phyloP scores from a whole-genome alignment of 1,140 invertebrate species.

The Rhagoletis pomonella region DNA sequence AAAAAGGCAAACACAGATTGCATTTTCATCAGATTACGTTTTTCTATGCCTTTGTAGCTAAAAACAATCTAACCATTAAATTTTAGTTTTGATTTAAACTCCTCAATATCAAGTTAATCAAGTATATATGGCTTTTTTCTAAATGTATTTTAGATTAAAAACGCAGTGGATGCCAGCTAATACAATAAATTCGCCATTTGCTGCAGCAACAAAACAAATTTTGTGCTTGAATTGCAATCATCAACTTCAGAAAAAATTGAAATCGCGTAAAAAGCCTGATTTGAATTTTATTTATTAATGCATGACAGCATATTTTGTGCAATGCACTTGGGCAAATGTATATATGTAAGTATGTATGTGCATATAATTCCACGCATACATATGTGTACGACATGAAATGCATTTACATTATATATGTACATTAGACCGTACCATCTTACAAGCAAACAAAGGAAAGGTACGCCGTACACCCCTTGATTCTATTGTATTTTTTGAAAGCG shows the following conservation, averaged over 20 bases:
- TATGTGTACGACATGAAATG: not conserved
- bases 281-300: constrained; percentile 23
- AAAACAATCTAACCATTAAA: not conserved
- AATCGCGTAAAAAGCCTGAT: not conserved
- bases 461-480: no score
- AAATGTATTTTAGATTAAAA: not conserved
- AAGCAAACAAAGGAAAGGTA: no score
- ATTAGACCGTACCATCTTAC: no score
- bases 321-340: no score
- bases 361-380: no score
- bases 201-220: not conserved
- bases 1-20: no score
- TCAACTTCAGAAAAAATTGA: not conserved
- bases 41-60: no score
- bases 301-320: not conserved
- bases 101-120: not conserved
- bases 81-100: not conserved
- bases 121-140: not conserved
- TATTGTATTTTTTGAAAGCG: no score
- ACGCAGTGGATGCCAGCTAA: not conserved
- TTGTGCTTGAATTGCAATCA: not conserved
- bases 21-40: no score
- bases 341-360: no score
- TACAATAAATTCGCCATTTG: not conserved
- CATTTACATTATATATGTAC: not conserved